Percentiles rank a stretch among this genome's conserved stretches.
phyloP scores from a whole-genome alignment of 2,888 invertebrate genomes.

The Dioctria rufipes region DNA sequence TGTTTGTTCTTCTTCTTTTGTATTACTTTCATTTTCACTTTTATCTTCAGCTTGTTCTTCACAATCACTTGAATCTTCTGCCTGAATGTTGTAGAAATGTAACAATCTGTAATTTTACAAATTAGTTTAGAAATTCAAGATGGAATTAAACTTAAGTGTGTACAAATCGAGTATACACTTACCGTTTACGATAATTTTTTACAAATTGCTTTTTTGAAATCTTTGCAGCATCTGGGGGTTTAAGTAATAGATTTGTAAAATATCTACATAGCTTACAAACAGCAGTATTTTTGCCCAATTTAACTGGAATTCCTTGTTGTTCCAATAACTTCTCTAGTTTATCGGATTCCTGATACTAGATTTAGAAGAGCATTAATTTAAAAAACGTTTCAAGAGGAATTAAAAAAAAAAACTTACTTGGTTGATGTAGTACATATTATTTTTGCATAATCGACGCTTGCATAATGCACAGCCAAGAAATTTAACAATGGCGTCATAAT shows the following conservation, averaged over 20 bases:
- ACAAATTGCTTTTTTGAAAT: conserved; percentile 70
- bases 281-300: conserved; percentile 78
- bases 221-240: conserved; percentile 74
- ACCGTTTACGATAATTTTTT: conserved; percentile 78
- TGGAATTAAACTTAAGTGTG: background rate
- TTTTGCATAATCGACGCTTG: conserved; percentile 81
- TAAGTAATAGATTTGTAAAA: conserved; percentile 81
- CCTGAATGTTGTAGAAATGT: conserved; percentile 82
- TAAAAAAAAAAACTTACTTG: conserved; percentile 68
- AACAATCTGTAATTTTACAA: conserved; percentile 75
- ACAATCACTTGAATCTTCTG: conserved; percentile 67
- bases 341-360: conserved; percentile 71
- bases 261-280: conserved; percentile 88
- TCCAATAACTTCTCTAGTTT: conserved; percentile 75
- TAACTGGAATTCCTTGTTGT: conserved; percentile 79
- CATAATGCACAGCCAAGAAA: conserved; percentile 85
- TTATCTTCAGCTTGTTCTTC: conserved; percentile 61
- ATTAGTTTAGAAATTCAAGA: background rate
- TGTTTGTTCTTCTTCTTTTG: conserved; percentile 65
- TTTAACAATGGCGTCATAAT: conserved; percentile 80
- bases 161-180: conserved; percentile 60
- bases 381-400: background rate
- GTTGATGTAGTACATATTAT: conserved; percentile 82
- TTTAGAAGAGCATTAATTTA: background rate
- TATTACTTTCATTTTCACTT: conserved; percentile 63